A percentile compares a stretch with the other conserved stretches of the same genome.
Evolutionary conservation across 1,140 invertebrate species (phyloP).

Genomic region (Eciton burchellii): DNA sequence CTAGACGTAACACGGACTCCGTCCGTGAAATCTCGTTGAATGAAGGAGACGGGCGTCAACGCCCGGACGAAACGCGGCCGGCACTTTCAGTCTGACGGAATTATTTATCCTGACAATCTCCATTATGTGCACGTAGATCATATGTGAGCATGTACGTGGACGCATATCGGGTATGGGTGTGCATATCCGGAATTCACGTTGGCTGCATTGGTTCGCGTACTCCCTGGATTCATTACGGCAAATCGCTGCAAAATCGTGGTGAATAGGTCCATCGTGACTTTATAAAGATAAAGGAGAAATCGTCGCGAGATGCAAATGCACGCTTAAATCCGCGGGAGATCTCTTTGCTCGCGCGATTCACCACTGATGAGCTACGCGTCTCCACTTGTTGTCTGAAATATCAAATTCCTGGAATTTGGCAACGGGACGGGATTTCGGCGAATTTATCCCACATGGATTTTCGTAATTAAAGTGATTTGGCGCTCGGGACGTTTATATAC

Average conservation of each 20-base stretch:
- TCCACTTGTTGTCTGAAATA: background rate
- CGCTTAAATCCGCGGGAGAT: background rate
- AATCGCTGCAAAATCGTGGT: background rate
- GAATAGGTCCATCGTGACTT: slow-evolving; percentile 14
- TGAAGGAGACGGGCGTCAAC: slow-evolving; percentile 38
- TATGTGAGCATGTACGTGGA: background rate
- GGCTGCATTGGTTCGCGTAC: background rate
- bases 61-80: no score
- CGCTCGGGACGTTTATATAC: background rate
- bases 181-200: background rate
- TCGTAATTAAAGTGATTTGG: background rate
- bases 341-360: background rate
- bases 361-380: background rate
- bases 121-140: background rate
- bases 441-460: background rate
- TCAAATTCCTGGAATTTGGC: background rate
- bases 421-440: background rate
- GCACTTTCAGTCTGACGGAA: slow-evolving; percentile 8
- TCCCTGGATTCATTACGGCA: slow-evolving; percentile 4
- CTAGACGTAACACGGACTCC: slow-evolving; percentile 48
- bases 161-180: background rate
- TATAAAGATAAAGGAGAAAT: slow-evolving; percentile 8
- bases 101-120: slow-evolving; percentile 33
- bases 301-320: slow-evolving; percentile 14
- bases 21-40: slow-evolving; percentile 36